These are phyloP conservation scores for Otis tarda DNA, from an alignment of 2,113 vertebrate species.

Conservation along the genomic window DNA sequence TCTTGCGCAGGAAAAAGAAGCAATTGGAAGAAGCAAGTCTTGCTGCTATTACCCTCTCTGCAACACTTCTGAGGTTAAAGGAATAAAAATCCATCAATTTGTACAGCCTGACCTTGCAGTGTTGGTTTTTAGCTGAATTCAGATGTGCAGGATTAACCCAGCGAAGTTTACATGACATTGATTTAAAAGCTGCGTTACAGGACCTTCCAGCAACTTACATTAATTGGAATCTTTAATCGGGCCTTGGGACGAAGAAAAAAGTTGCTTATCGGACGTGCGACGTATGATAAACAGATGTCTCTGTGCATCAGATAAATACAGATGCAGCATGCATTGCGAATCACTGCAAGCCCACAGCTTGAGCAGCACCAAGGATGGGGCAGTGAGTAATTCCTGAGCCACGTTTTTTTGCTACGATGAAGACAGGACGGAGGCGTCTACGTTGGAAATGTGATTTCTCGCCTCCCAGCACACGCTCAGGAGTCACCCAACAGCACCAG, in stretches of 20 bases:
- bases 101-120: slow-evolving; percentile 21
- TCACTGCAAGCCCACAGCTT: not conserved
- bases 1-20: slow-evolving; percentile 2
- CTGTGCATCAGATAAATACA: slow-evolving; percentile 1
- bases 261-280: slow-evolving; percentile 24
- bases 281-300: slow-evolving; percentile 64
- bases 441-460: not conserved
- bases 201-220: slow-evolving; percentile 41
- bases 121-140: slow-evolving; percentile 30
- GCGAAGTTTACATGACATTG: slow-evolving; percentile 26
- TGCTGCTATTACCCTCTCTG: slow-evolving; percentile 31
- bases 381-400: not conserved
- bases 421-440: not conserved
- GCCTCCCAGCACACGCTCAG: rapidly evolving
- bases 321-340: not conserved
- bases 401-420: not conserved
- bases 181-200: slow-evolving; percentile 45
- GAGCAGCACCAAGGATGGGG: not conserved
- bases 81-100: slow-evolving; percentile 66
- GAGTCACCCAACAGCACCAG: not conserved
- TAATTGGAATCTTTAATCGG: slow-evolving; percentile 61
- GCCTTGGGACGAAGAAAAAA: not conserved
- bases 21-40: slow-evolving; percentile 30
- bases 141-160: slow-evolving; percentile 63
- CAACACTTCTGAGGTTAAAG: slow-evolving; percentile 65